phyloP scores from a whole-genome alignment of 2,797 vertebrate genomes.

The Eulemur albifrons region DNA sequence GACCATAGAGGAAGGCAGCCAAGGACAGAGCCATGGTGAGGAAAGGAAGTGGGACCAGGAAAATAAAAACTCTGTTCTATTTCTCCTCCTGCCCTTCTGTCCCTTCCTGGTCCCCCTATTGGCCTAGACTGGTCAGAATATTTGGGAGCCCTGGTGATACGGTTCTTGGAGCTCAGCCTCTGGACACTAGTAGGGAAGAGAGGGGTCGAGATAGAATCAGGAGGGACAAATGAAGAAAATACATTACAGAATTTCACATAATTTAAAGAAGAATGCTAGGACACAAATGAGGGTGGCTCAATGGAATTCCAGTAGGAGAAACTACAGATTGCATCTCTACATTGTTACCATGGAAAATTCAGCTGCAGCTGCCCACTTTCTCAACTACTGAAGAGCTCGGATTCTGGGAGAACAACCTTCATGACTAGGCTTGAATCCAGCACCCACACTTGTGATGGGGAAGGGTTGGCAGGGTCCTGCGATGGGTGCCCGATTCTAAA shows the following conservation, averaged over 20 bases:
- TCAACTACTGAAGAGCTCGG: not conserved
- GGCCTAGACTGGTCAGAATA: not conserved
- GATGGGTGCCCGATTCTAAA: not conserved
- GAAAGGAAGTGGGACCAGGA: not conserved
- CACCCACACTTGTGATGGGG: not conserved
- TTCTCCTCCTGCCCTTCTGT: not conserved
- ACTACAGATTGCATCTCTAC: not conserved
- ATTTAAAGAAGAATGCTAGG: not conserved
- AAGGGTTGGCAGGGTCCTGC: too few relatives aligned
- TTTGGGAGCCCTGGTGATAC: not conserved
- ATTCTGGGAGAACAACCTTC: not conserved
- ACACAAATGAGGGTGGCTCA: not conserved
- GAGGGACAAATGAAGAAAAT: not conserved
- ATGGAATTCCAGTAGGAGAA: not conserved
- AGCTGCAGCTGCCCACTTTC: not conserved
- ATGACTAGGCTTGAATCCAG: not conserved
- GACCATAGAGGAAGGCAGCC: not conserved
- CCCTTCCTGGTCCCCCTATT: not conserved
- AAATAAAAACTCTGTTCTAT: not conserved
- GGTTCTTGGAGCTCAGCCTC: not conserved
- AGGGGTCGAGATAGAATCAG: not conserved
- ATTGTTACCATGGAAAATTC: not conserved
- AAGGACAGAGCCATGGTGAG: not conserved
- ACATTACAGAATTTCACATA: not conserved
- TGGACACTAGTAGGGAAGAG: not conserved